phyloP scores from a whole-genome alignment of 1,140 invertebrate species.

The Lepidurus couesii region DNA sequence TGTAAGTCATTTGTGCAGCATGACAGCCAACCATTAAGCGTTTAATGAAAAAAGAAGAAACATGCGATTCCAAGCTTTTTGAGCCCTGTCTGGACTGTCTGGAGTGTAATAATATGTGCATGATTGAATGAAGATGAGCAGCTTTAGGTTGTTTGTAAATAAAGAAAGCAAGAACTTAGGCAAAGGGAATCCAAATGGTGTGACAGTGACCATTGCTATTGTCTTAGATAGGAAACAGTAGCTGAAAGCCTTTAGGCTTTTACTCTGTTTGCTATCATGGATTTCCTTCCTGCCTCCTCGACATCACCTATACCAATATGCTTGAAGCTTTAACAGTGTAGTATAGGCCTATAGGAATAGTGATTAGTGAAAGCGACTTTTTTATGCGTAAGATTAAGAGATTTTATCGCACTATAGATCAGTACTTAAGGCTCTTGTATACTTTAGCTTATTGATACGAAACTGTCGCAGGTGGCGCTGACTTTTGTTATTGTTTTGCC shows the following conservation, averaged over 20 bases:
- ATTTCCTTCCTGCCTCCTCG: neutral
- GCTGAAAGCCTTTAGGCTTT: neutral
- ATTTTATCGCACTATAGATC: neutral
- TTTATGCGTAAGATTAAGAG: neutral
- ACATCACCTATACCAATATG: neutral
- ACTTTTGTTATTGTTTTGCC: neutral
- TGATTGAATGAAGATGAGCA: neutral
- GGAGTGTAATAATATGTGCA: neutral
- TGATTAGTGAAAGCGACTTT: neutral
- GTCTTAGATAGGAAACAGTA: neutral
- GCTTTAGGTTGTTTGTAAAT: neutral
- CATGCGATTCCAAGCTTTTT: neutral
- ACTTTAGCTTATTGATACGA: too few species aligned
- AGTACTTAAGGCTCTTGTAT: neutral
- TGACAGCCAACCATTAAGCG: neutral
- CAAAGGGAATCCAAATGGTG: neutral
- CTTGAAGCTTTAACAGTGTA: neutral
- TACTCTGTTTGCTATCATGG: neutral
- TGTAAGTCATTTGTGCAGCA: neutral
- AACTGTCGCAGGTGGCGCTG: neutral
- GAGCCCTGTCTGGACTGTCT: too few species aligned
- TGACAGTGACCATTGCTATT: neutral
- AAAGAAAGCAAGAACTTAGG: neutral
- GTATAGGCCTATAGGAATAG: neutral
- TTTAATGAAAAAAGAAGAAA: neutral